phyloP scores from a whole-genome alignment of 2,113 vertebrate genomes.

The Litocranius walleri region DNA sequence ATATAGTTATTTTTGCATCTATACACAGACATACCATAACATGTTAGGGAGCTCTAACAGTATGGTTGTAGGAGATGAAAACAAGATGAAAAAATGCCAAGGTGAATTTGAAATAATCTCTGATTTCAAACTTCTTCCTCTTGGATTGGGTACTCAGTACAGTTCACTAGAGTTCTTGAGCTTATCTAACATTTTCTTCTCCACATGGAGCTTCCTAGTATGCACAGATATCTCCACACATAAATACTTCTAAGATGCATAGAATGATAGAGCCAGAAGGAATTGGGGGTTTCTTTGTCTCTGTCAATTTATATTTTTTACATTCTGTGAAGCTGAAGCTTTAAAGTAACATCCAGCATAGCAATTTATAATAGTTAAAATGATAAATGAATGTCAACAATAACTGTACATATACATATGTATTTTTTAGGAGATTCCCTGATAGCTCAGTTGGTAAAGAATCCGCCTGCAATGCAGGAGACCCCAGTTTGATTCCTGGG shows the following conservation, averaged over 20 bases:
- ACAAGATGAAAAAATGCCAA: not conserved
- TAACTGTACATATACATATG: not conserved
- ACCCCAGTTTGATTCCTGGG: not conserved
- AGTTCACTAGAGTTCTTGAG: not conserved
- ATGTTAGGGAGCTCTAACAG: not conserved
- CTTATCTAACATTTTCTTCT: not conserved
- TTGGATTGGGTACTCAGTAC: not conserved
- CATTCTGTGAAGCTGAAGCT: not conserved
- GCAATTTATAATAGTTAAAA: not conserved
- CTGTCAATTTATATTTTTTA: not conserved
- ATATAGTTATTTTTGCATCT: not conserved
- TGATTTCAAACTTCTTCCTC: constrained; percentile 9
- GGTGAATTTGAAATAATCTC: not conserved
- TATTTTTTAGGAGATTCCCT: not conserved
- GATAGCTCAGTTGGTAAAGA: not conserved
- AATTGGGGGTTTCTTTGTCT: not conserved
- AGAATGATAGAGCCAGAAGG: not conserved
- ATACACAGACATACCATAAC: not conserved
- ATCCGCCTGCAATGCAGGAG: not conserved
- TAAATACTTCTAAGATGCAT: not conserved
- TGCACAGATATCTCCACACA: not conserved
- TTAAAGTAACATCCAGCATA: not conserved
- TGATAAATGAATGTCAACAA: not conserved
- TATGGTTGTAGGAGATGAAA: not conserved
- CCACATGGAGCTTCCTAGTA: not conserved